These are phyloP conservation scores for Rhagonycha fulva DNA, from an alignment of 2,888 invertebrate species.

Conservation along the genomic window DNA sequence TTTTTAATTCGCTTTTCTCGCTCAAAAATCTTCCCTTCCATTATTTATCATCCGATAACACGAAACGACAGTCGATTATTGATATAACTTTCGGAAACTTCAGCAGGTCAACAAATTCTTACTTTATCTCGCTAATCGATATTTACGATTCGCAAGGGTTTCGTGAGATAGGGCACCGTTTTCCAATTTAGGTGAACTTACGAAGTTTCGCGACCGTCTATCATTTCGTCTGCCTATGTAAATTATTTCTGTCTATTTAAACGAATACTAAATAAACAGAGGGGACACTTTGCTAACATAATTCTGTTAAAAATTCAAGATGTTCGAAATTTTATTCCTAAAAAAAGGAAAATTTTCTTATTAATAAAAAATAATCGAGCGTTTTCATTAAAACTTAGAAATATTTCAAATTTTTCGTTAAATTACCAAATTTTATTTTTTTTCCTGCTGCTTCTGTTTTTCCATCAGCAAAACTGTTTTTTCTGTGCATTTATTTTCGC, in stretches of 20 bases:
- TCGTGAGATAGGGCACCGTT: neutral
- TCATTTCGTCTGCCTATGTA: neutral
- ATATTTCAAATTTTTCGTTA: too few species aligned
- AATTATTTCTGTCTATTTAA: neutral
- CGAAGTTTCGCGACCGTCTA: neutral
- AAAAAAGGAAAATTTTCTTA: too few species aligned
- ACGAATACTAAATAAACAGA: neutral
- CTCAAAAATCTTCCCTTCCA: too few species aligned
- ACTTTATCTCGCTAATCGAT: neutral
- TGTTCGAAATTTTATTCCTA: too few species aligned
- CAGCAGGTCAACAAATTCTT: neutral
- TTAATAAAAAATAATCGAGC: too few species aligned
- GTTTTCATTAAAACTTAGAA: too few species aligned
- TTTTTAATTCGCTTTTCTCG: neutral
- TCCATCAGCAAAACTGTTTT: too few species aligned
- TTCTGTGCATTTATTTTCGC: too few species aligned
- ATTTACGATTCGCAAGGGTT: neutral
- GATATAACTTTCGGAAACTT: neutral
- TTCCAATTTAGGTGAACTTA: neutral
- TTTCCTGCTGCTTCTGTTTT: too few species aligned
- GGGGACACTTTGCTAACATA: neutral
- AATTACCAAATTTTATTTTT: too few species aligned
- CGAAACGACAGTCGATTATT: neutral
- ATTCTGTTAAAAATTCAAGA: neutral
- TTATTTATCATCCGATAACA: neutral